phyloP scores from a whole-genome alignment of 2,797 vertebrate species.

The Gouania willdenowi region DNA sequence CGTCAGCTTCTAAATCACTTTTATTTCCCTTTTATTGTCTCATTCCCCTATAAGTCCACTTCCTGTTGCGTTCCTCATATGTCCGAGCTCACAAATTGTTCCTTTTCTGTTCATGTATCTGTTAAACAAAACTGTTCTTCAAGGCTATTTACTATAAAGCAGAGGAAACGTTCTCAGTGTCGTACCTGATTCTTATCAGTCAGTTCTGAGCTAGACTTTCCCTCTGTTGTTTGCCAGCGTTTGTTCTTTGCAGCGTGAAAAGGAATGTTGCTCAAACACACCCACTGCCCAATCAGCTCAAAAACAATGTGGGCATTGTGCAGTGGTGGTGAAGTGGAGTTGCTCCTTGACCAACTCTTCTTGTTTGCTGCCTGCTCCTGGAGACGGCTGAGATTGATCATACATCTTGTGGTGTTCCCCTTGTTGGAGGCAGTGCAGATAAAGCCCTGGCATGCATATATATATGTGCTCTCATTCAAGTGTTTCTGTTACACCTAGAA shows the following conservation, averaged over 20 bases:
- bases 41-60: too few relatives aligned
- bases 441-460: slow-evolving; percentile 11
- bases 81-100: too few relatives aligned
- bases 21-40: too few relatives aligned
- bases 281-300: slow-evolving; percentile 37
- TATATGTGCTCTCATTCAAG: not conserved
- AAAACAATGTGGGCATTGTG: slow-evolving; percentile 69
- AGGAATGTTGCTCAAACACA: slow-evolving; percentile 47
- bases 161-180: not conserved
- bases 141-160: slow-evolving; percentile 1
- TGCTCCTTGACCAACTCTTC: slow-evolving; percentile 34
- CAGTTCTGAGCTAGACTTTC: slow-evolving; percentile 16
- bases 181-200: slow-evolving; percentile 33
- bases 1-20: too few relatives aligned
- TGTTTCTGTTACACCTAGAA: slow-evolving; percentile 21
- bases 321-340: slow-evolving; percentile 7
- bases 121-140: too few relatives aligned
- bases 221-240: slow-evolving; percentile 14
- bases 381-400: slow-evolving; percentile 17
- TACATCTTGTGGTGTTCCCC: slow-evolving; percentile 18
- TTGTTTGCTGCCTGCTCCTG: slow-evolving; percentile 23
- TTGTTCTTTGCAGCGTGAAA: slow-evolving; percentile 49
- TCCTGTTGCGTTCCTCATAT: too few relatives aligned
- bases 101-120: too few relatives aligned
- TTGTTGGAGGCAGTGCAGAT: slow-evolving; percentile 19